A percentile compares a stretch with the other conserved stretches of the same genome.
phyloP scores from a whole-genome alignment of 2,888 invertebrate genomes.

The Epistrophe grossulariae region DNA sequence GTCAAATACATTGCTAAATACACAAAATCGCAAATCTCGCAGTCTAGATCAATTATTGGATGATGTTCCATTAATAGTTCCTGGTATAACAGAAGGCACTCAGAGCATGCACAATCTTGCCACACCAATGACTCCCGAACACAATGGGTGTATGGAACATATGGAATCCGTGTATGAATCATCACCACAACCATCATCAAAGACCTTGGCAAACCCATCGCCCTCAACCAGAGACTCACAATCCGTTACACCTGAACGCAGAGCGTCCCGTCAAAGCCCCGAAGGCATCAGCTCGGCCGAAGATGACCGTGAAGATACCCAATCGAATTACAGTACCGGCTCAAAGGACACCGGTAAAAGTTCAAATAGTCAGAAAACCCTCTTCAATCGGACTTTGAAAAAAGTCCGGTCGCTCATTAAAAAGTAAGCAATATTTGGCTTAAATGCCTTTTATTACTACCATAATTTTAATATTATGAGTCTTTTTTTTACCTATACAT shows the following conservation, averaged over 20 bases:
- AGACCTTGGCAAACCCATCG: constrained; percentile 56
- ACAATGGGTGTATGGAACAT: constrained; percentile 73
- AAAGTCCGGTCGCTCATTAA: constrained; percentile 91
- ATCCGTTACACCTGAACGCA: constrained; percentile 80
- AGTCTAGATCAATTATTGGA: constrained; percentile 88
- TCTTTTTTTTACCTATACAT: constrained; percentile 36
- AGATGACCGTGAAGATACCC: constrained; percentile 82
- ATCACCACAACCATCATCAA: constrained; percentile 53
- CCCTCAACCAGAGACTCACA: constrained; percentile 79
- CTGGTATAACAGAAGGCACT: constrained; percentile 81
- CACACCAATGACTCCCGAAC: constrained; percentile 79
- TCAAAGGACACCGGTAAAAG: constrained; percentile 76
- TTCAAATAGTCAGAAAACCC: constrained; percentile 85
- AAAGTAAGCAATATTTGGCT: constrained; percentile 83
- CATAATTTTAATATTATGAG: constrained; percentile 54
- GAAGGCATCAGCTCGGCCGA: constrained; percentile 83
- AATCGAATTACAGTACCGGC: constrained; percentile 78
- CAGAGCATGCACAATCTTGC: constrained; percentile 83
- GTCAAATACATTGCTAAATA: constrained; percentile 78
- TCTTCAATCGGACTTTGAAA: constrained; percentile 93
- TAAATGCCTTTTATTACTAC: constrained; percentile 63
- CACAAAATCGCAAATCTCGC: constrained; percentile 85
- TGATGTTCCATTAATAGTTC: constrained; percentile 81
- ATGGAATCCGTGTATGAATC: constrained; percentile 58
- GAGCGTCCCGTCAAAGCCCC: constrained; percentile 81